Evolutionary conservation across 1,140 invertebrate species (phyloP).

Genomic region (Paraescarpia echinospica): DNA sequence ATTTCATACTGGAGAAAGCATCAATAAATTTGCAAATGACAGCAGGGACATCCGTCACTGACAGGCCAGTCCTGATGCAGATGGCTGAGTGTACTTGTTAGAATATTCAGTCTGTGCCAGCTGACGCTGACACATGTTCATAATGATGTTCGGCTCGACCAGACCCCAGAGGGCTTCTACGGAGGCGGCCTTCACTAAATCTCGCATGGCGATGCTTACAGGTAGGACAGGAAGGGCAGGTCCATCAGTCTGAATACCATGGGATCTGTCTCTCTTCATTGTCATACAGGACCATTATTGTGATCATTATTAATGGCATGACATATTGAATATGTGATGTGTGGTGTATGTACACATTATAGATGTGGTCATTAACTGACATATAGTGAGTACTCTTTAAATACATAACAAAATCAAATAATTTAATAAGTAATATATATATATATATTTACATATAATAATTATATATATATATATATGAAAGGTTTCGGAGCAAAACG

Average conservation of each 20-base stretch:
- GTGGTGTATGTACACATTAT: background rate
- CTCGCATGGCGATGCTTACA: background rate
- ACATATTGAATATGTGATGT: background rate
- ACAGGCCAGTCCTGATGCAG: constrained; percentile 3
- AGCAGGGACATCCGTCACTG: background rate
- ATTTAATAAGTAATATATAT: no score
- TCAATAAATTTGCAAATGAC: constrained; percentile 6
- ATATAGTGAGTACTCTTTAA: no score
- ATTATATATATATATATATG: no score
- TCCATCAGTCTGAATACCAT: background rate
- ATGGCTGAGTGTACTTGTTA: constrained; percentile 5
- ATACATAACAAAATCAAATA: no score
- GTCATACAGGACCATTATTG: background rate
- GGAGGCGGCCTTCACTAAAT: background rate
- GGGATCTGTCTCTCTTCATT: background rate
- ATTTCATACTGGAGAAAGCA: constrained; percentile 5
- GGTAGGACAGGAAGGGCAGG: background rate
- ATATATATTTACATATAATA: no score
- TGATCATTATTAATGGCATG: background rate
- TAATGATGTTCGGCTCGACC: background rate
- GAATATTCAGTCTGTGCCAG: background rate
- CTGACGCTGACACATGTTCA: constrained; percentile 3
- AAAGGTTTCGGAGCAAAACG: no score
- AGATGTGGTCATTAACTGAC: background rate
- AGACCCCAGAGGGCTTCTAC: background rate